These are phyloP conservation scores for Sebastes taczanowskii DNA, from an alignment of 2,797 vertebrate genomes.

Conservation along the genomic window DNA sequence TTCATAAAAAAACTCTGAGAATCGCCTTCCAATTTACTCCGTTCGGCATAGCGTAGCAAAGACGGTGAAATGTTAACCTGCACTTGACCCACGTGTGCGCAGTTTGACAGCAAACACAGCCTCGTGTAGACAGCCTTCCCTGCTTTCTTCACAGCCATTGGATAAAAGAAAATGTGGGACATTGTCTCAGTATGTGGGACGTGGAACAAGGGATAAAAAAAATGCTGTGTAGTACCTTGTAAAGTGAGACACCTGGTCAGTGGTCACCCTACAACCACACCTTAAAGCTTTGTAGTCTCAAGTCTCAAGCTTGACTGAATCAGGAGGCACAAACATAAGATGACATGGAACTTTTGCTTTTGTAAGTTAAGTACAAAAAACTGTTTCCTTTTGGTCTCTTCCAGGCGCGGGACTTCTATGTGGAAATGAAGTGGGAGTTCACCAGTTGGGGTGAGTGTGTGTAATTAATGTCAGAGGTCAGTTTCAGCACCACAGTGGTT, in stretches of 20 bases:
- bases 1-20: too few relatives aligned
- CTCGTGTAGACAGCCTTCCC: too few relatives aligned
- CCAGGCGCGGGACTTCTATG: constrained; percentile 94
- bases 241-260: too few relatives aligned
- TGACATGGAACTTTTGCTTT: not conserved
- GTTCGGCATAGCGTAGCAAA: too few relatives aligned
- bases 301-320: not conserved
- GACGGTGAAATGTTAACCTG: too few relatives aligned
- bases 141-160: too few relatives aligned
- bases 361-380: not conserved
- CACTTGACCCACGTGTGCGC: too few relatives aligned
- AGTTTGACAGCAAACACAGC: too few relatives aligned
- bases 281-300: not conserved
- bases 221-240: too few relatives aligned
- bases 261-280: not conserved
- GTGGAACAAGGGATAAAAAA: too few relatives aligned
- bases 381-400: constrained; percentile 17
- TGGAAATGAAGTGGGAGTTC: constrained; percentile 99
- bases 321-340: not conserved
- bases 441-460: constrained; percentile 88
- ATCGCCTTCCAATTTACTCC: accelerated
- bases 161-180: too few relatives aligned
- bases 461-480: constrained; percentile 19
- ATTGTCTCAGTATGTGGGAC: too few relatives aligned
- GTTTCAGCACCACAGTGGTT: constrained; percentile 71